Evolutionary conservation across 2,113 vertebrate genomes (phyloP), one percentile per base, ranked within the genome.

Genomic region (Lichenostomus cassidix): DNA sequence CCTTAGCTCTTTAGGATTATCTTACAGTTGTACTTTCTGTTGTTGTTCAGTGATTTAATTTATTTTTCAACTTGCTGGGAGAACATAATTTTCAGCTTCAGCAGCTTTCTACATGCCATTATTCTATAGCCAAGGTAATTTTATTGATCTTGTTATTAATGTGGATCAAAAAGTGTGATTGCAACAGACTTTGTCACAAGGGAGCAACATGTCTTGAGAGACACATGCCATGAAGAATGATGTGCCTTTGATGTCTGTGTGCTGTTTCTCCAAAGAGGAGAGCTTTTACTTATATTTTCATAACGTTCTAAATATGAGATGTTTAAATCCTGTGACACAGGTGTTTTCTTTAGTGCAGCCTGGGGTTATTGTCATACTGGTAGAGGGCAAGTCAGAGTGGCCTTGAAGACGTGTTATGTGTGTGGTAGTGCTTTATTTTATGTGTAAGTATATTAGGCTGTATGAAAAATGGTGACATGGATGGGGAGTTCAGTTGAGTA

Each of bases 1-100:
- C 42, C 55, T 94, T 58, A 21, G 50, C 87, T 83, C 49, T 83
- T 50, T 17, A 35, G 89, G 81, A 95, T 96, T 95, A 94, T 85
- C 50, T 91, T 79, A 42, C 73, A 87, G 27, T 75, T 10, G 0
- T 80, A 37, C 2, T 62, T 92, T 71, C 18, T 94, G 35, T 79
- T 94, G 35, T 79, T 92, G 35, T 74, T 89, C 53, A 70, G 70
- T 63, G 55, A 73, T 90, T 86, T 95, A 49, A 90, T 79, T 94
- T 91, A 35, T 95, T 21, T 89, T 85, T 95, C 47, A 74, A 63
- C 59, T 92, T 89, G 5, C 49, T 79, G 37, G 41, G 33, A 88
- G 62, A 82, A 83, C 10, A 62, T 46, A 80, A 58, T 95, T 95
- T 95, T 91, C 62, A 83, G 63, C 62, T 65, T 87, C 80, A 78